Percentiles rank a stretch among this genome's conserved stretches.
Evolutionary conservation across 2,113 vertebrate genomes (phyloP).

Genomic region (Python bivittatus): DNA sequence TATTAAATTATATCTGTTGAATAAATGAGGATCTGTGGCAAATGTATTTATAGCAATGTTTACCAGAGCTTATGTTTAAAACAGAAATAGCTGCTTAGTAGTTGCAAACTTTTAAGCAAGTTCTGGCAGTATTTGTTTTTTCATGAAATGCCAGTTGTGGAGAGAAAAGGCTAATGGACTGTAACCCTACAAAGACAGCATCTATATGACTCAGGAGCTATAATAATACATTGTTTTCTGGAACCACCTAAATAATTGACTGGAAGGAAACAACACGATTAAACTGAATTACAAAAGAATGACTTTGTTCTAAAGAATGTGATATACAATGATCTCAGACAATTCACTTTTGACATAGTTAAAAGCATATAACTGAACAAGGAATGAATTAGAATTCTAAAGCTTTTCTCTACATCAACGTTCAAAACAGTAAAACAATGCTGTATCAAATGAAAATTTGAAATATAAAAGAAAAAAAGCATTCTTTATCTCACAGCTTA

Average conservation of each 20-base stretch:
- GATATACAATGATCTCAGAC: constrained; percentile 48
- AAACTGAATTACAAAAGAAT: constrained; percentile 58
- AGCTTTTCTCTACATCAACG: constrained; percentile 46
- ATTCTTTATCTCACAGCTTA: constrained; percentile 22
- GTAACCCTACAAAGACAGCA: constrained; percentile 56
- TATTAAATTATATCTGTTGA: constrained; percentile 62
- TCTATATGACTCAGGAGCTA: constrained; percentile 67
- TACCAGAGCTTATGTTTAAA: constrained; percentile 60
- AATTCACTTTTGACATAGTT: constrained; percentile 53
- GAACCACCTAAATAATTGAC: constrained; percentile 70
- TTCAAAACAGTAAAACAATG: constrained; percentile 46
- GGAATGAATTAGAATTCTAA: constrained; percentile 54
- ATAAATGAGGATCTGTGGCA: constrained; percentile 43
- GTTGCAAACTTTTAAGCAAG: constrained; percentile 62
- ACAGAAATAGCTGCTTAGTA: constrained; percentile 60
- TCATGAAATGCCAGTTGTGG: constrained; percentile 56
- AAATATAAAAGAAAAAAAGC: constrained; percentile 39
- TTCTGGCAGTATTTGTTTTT: constrained; percentile 60
- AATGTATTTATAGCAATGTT: constrained; percentile 62
- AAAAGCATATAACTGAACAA: constrained; percentile 54
- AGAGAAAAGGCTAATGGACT: constrained; percentile 62
- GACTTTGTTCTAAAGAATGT: constrained; percentile 55
- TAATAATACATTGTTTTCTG: constrained; percentile 70
- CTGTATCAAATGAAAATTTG: constrained; percentile 52
- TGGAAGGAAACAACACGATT: constrained; percentile 68